A percentile compares a stretch with the other conserved stretches of the same genome.
phyloP scores from a whole-genome alignment of 2,113 vertebrate genomes.

The Notiomystis cincta region DNA sequence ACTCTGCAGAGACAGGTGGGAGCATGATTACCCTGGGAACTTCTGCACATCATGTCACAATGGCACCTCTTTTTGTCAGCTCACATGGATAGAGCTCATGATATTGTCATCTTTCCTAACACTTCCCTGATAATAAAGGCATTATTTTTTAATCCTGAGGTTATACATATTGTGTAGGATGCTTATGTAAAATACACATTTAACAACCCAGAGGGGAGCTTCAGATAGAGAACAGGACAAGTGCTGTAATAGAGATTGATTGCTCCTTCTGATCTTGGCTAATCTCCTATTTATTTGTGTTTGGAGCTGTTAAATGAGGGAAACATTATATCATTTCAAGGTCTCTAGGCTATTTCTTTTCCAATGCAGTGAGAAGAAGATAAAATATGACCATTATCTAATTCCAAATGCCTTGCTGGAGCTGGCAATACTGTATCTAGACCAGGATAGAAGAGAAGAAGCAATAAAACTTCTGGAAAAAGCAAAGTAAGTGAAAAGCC shows the following conservation, averaged over 20 bases:
- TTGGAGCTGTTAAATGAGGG: neutral
- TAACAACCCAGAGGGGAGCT: neutral
- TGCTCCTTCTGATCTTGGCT: neutral
- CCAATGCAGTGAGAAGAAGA: constrained; percentile 86
- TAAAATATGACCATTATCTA: constrained; percentile 95
- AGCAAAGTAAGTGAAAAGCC: constrained; percentile 81
- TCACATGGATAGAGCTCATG: neutral
- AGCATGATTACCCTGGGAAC: neutral
- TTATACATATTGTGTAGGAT: neutral
- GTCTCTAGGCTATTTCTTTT: constrained; percentile 7
- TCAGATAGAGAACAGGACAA: neutral
- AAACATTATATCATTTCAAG: neutral
- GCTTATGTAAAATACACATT: neutral
- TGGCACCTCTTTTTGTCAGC: neutral
- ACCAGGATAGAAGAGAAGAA: constrained; percentile 83
- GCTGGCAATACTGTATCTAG: constrained; percentile 88
- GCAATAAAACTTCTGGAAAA: constrained; percentile 86
- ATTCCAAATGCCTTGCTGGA: constrained; percentile 94
- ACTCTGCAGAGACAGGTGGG: neutral
- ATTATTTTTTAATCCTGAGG: neutral
- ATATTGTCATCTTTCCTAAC: neutral
- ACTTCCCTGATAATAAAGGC: neutral
- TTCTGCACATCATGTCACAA: neutral
- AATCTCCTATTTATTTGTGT: neutral
- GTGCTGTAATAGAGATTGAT: neutral